These are phyloP conservation scores for Eupithecia abbreviata DNA, from an alignment of 2,888 invertebrate genomes.

Conservation along the genomic window DNA sequence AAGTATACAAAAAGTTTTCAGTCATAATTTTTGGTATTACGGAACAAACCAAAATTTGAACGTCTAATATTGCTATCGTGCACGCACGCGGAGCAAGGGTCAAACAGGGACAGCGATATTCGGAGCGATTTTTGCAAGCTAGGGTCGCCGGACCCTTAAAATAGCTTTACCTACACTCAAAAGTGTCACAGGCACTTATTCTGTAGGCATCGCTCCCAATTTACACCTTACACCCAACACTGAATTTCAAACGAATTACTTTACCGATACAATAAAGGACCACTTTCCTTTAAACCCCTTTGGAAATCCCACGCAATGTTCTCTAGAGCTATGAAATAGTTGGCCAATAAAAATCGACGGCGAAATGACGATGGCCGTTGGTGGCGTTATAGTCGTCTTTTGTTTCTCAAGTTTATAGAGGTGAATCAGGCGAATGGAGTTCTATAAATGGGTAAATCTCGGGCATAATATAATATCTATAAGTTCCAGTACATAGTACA, in stretches of 20 bases:
- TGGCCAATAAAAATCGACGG: slow-evolving; percentile 40
- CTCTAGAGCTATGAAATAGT: slow-evolving; percentile 31
- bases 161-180: background rate
- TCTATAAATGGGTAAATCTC: background rate
- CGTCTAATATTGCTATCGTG: too few relatives aligned
- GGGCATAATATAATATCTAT: background rate
- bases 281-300: slow-evolving; percentile 22
- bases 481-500: too few relatives aligned
- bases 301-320: slow-evolving; percentile 34
- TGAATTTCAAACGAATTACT: slow-evolving; percentile 8
- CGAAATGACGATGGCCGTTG: background rate
- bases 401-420: slow-evolving; percentile 28
- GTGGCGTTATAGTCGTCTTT: slow-evolving; percentile 8
- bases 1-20: too few relatives aligned
- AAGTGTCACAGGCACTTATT: background rate
- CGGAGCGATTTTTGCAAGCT: too few relatives aligned
- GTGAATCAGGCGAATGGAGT: background rate
- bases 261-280: slow-evolving; percentile 15
- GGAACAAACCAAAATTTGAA: too few relatives aligned
- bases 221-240: background rate
- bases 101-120: too few relatives aligned
- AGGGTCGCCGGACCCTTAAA: too few relatives aligned
- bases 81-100: too few relatives aligned
- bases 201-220: background rate
- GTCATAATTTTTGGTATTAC: too few relatives aligned